Evolutionary conservation across 2,888 invertebrate genomes (phyloP).

Genomic region (Morpho deidamia): DNA sequence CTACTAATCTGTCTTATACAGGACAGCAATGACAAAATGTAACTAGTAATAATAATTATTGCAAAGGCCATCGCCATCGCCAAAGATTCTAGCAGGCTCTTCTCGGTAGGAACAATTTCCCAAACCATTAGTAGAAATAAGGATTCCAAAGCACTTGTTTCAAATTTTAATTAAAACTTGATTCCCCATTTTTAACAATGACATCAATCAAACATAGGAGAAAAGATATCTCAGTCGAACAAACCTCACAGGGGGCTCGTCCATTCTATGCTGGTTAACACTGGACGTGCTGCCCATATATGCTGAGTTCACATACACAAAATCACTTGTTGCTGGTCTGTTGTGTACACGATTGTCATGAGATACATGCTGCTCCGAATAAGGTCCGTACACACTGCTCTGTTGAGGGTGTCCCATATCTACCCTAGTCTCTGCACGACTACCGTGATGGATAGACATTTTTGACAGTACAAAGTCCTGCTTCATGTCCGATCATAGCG

Average conservation of each 20-base stretch:
- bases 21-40: too few relatives aligned
- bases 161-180: too few relatives aligned
- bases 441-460: conserved; percentile 24
- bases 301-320: conserved; percentile 55
- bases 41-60: too few relatives aligned
- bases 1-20: too few relatives aligned
- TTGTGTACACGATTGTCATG: not conserved
- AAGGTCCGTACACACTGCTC: conserved; percentile 20
- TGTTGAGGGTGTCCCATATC: conserved; percentile 23
- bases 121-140: too few relatives aligned
- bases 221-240: not conserved
- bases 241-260: conserved; percentile 44
- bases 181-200: too few relatives aligned
- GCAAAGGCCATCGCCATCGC: too few relatives aligned
- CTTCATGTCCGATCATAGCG: conserved; percentile 3
- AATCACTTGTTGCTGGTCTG: conserved; percentile 29
- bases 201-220: too few relatives aligned
- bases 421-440: conserved; percentile 13
- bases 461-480: not conserved
- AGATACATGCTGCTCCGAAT: conserved; percentile 1
- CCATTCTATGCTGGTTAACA: conserved; percentile 31
- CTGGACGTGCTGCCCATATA: conserved; percentile 50
- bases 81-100: too few relatives aligned
- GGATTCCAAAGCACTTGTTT: too few relatives aligned
- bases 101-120: too few relatives aligned